Conservation (phyloP, 2,888 invertebrate species). For the Chironomus tentans region DNA sequence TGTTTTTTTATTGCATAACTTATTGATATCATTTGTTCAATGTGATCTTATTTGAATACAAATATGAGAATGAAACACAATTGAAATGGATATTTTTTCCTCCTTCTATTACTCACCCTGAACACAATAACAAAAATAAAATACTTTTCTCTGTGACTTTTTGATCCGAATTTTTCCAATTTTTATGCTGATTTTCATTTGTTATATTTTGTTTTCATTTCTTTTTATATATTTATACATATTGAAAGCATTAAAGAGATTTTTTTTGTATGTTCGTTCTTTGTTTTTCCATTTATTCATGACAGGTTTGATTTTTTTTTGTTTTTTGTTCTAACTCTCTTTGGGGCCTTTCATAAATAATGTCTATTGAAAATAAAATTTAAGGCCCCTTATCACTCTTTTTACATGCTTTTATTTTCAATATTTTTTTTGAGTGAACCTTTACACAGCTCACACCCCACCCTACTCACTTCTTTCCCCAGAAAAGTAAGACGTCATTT, state of each 20-base stretch:
- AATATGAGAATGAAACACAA: constrained; percentile 7
- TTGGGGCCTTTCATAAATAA: no score
- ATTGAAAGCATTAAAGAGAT: not conserved
- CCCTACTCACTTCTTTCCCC: no score
- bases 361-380: no score
- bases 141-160: not conserved
- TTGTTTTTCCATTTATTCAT: not conserved
- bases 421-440: no score
- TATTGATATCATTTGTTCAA: constrained; percentile 19
- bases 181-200: not conserved
- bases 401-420: no score
- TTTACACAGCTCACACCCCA: no score
- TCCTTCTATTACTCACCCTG: not conserved
- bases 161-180: not conserved
- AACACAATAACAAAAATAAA: not conserved
- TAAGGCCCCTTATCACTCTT: no score
- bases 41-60: constrained; percentile 16
- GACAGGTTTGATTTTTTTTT: not conserved
- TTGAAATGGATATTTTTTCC: constrained; percentile 17
- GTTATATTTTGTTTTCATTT: not conserved
- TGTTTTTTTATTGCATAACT: constrained; percentile 15
- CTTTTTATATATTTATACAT: not conserved
- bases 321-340: no score
- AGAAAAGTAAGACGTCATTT: no score
- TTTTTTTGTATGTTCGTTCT: not conserved